These are phyloP conservation scores for Rhizoglyphus robini DNA, from an alignment of 1,140 invertebrate species.

Conservation along the genomic window DNA sequence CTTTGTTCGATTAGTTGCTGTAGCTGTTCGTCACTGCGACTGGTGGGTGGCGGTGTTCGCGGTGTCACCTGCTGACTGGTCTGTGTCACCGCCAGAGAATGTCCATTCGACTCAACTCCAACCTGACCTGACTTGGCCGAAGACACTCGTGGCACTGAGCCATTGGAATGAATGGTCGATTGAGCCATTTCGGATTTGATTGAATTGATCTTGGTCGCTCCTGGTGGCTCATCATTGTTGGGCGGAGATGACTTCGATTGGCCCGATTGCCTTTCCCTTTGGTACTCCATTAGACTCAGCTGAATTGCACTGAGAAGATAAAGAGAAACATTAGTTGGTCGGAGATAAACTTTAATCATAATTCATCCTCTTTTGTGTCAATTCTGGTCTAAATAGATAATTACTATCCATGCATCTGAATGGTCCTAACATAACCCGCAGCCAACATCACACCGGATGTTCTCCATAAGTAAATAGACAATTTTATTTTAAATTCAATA, in stretches of 20 bases:
- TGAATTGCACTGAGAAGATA: constrained; percentile 29
- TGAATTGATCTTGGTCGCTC: not conserved
- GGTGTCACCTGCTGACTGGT: not conserved
- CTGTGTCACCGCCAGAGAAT: not conserved
- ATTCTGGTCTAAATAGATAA: not conserved
- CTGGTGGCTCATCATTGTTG: not conserved
- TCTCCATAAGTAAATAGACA: no score
- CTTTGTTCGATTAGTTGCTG: not conserved
- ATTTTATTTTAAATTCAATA: no score
- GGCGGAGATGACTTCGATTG: not conserved
- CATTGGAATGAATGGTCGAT: not conserved
- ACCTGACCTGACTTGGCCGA: not conserved
- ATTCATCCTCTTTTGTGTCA: not conserved
- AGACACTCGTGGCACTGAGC: not conserved
- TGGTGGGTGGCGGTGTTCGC: not conserved
- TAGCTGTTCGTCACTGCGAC: not conserved
- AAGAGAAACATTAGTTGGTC: no score
- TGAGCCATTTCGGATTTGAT: not conserved
- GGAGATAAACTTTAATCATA: no score
- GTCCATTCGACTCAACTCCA: not conserved
- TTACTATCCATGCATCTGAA: no score
- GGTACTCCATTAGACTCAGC: constrained; percentile 28
- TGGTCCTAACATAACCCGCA: no score
- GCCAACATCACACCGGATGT: no score
- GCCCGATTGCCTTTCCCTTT: not conserved